Percentiles rank a stretch among this genome's conserved stretches.
Evolutionary conservation across 1,140 invertebrate species (phyloP).

Genomic region (Calephelis nemesis): DNA sequence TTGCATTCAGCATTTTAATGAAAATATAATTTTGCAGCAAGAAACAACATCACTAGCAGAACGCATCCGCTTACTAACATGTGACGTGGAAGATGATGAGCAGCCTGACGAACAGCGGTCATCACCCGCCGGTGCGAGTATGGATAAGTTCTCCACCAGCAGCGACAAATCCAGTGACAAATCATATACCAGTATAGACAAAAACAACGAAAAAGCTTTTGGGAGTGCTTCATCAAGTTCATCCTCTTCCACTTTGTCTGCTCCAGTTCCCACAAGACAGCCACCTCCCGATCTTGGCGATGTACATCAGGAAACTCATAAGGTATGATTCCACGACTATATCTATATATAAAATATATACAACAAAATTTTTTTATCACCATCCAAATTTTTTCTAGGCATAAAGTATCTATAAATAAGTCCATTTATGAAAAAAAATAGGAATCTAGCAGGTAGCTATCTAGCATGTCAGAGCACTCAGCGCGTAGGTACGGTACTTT

Average conservation of each 20-base stretch:
- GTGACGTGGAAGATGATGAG: slow-evolving; percentile 86
- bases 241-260: slow-evolving; percentile 61
- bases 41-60: slow-evolving; percentile 87
- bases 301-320: slow-evolving; percentile 61
- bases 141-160: slow-evolving; percentile 65
- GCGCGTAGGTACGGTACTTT: too few species aligned
- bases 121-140: slow-evolving; percentile 75
- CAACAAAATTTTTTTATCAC: too few species aligned
- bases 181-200: slow-evolving; percentile 59
- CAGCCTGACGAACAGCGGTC: slow-evolving; percentile 72
- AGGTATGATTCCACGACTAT: slow-evolving; percentile 37
- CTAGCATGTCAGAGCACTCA: too few species aligned
- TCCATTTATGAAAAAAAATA: too few species aligned
- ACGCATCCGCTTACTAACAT: slow-evolving; percentile 88
- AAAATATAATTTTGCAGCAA: slow-evolving; percentile 65
- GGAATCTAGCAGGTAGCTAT: too few species aligned
- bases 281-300: slow-evolving; percentile 65
- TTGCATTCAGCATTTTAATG: too few species aligned
- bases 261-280: slow-evolving; percentile 49
- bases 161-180: slow-evolving; percentile 65
- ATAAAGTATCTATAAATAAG: too few species aligned
- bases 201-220: slow-evolving; percentile 69
- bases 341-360: too few species aligned
- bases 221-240: slow-evolving; percentile 66
- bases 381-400: too few species aligned